Percentiles rank a stretch among this genome's conserved stretches.
Evolutionary conservation across 1,140 invertebrate genomes (phyloP).

Genomic region (Musca domestica): DNA sequence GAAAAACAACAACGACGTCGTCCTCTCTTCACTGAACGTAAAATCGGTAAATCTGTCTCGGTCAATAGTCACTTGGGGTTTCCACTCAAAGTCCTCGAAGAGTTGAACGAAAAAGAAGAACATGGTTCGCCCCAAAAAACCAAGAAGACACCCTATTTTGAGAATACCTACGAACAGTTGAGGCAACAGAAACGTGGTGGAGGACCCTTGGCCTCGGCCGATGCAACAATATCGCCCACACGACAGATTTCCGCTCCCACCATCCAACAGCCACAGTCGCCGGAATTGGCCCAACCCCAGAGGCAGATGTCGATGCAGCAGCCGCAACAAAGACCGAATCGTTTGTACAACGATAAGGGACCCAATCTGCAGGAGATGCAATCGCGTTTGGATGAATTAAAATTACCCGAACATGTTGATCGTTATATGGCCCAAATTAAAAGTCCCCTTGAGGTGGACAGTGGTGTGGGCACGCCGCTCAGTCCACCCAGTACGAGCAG

Average conservation of each 20-base stretch:
- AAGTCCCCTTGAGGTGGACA: slow-evolving; percentile 57
- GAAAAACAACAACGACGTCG: slow-evolving; percentile 46
- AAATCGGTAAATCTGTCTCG: slow-evolving; percentile 52
- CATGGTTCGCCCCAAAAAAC: slow-evolving; percentile 54
- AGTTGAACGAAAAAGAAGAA: slow-evolving; percentile 57
- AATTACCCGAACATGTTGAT: slow-evolving; percentile 56
- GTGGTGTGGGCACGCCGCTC: slow-evolving; percentile 57
- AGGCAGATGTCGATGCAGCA: slow-evolving; percentile 25
- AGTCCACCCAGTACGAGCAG: slow-evolving; percentile 47
- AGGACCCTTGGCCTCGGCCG: neutral
- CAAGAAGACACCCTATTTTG: slow-evolving; percentile 55
- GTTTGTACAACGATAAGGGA: slow-evolving; percentile 38
- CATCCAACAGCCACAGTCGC: neutral
- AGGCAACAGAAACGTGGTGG: slow-evolving; percentile 37
- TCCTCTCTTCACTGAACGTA: slow-evolving; percentile 51
- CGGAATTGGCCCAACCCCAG: slow-evolving; percentile 7
- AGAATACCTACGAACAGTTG: slow-evolving; percentile 41
- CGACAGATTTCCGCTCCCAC: neutral
- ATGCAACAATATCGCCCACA: slow-evolving; percentile 10
- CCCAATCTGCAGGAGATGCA: slow-evolving; percentile 37
- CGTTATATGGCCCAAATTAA: slow-evolving; percentile 44
- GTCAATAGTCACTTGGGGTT: slow-evolving; percentile 54
- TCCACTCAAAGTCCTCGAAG: slow-evolving; percentile 58
- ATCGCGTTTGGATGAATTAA: slow-evolving; percentile 50
- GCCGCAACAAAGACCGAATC: slow-evolving; percentile 43